A percentile compares a stretch with the other conserved stretches of the same genome.
These are phyloP conservation scores for Sebastolobus alascanus DNA, from an alignment of 2,797 vertebrate species.

Conservation along the genomic window DNA sequence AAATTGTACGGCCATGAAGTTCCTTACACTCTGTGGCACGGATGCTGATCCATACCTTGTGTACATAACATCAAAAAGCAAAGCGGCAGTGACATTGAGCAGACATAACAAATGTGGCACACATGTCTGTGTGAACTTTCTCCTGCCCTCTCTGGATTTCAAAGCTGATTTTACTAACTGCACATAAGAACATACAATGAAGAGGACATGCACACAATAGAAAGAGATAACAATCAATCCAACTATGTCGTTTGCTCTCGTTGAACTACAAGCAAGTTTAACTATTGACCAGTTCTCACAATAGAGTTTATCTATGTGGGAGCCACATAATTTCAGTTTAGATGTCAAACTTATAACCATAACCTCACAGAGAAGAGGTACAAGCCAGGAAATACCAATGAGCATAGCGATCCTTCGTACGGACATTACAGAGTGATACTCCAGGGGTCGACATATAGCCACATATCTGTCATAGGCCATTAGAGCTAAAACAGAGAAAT, in stretches of 20 bases:
- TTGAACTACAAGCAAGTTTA: conserved; percentile 56
- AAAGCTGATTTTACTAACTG: background rate
- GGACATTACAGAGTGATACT: conserved; percentile 68
- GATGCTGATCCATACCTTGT: conserved; percentile 31
- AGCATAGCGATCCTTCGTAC: conserved; percentile 7
- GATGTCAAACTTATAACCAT: background rate
- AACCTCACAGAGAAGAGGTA: conserved; percentile 39
- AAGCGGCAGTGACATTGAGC: conserved; percentile 38
- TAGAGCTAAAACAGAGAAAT: conserved; percentile 55
- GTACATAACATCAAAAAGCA: conserved; percentile 65
- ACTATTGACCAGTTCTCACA: conserved; percentile 72
- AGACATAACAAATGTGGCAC: conserved; percentile 69
- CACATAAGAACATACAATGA: conserved; percentile 6
- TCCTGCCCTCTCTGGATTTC: conserved; percentile 29
- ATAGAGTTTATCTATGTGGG: conserved; percentile 60
- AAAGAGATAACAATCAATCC: conserved; percentile 41
- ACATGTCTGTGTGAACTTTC: conserved; percentile 71
- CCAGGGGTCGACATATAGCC: conserved; percentile 72
- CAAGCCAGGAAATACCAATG: conserved; percentile 41
- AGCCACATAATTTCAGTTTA: conserved; percentile 56
- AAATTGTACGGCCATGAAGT: conserved; percentile 52
- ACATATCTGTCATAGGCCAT: conserved; percentile 76
- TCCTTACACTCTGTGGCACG: conserved; percentile 13
- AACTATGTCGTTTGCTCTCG: conserved; percentile 13
- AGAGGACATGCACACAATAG: conserved; percentile 42